Percentiles rank a stretch among this genome's conserved stretches.
Conservation (phyloP, 2,113 vertebrate species). For the Apeltes quadracus region DNA sequence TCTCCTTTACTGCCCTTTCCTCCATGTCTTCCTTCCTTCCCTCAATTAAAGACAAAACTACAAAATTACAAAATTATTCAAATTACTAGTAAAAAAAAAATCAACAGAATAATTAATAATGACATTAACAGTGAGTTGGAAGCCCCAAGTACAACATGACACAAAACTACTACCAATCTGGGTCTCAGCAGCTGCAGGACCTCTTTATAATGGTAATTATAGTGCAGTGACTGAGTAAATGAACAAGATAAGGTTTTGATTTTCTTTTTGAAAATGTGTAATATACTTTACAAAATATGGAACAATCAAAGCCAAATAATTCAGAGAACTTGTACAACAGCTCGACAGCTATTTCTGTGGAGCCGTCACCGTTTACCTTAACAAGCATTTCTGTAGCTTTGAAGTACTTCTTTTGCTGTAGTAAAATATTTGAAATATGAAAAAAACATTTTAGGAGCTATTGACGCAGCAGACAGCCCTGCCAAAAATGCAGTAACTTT, state of each 20-base stretch:
- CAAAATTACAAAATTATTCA: not conserved
- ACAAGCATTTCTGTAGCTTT: not conserved
- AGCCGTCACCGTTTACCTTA: not conserved
- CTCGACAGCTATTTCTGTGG: not conserved
- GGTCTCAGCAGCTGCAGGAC: not conserved
- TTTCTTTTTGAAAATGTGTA: not conserved
- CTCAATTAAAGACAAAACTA: not conserved
- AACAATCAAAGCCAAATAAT: not conserved
- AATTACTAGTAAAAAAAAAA: not conserved
- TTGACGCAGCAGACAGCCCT: not conserved
- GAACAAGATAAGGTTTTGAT: not conserved
- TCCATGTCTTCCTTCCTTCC: not conserved
- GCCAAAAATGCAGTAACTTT: not conserved
- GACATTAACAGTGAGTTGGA: not conserved
- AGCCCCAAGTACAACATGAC: not conserved
- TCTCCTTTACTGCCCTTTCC: not conserved
- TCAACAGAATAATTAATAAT: not conserved
- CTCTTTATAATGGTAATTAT: not conserved
- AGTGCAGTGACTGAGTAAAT: not conserved
- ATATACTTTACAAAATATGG: not conserved
- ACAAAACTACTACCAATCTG: too few species aligned
- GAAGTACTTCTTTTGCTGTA: not conserved
- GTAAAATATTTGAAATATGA: not conserved
- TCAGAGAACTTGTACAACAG: not conserved
- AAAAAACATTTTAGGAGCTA: not conserved